phyloP scores from a whole-genome alignment of 2,888 invertebrate species.

The Mycalesis mineus region DNA sequence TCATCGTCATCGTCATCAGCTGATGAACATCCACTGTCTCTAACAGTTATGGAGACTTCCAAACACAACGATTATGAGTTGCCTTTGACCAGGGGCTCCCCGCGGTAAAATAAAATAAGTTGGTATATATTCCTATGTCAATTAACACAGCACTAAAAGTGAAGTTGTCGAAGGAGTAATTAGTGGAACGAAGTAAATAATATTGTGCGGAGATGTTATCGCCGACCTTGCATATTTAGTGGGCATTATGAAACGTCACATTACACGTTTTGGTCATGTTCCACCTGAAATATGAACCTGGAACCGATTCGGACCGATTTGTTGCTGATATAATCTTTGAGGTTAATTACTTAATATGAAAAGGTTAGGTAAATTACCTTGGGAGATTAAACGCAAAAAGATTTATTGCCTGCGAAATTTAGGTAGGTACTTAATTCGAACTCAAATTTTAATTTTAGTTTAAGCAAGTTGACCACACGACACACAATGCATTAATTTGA shows the following conservation, averaged over 20 bases:
- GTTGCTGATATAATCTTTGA: neutral
- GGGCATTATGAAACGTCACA: constrained; percentile 6
- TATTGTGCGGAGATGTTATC: constrained; percentile 25
- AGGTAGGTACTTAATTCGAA: too few relatives aligned
- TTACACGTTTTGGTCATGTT: constrained; percentile 2
- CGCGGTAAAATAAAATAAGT: too few relatives aligned
- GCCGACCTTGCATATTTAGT: constrained; percentile 2
- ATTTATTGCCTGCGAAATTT: too few relatives aligned
- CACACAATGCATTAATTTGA: too few relatives aligned
- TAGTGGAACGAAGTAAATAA: constrained; percentile 29
- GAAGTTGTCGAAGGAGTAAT: constrained; percentile 40
- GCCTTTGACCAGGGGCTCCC: too few relatives aligned
- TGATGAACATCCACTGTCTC: too few relatives aligned
- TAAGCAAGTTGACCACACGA: too few relatives aligned
- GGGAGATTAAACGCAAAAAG: neutral
- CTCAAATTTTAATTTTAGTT: too few relatives aligned
- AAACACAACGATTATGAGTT: too few relatives aligned
- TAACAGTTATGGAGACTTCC: too few relatives aligned
- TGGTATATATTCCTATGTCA: too few relatives aligned
- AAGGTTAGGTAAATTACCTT: neutral
- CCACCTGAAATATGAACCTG: neutral
- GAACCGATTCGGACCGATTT: neutral
- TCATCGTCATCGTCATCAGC: too few relatives aligned
- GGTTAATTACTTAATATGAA: neutral
- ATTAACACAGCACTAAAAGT: constrained; percentile 27